Evolutionary conservation across 2,888 invertebrate genomes (phyloP).

Genomic region (Mycalesis mineus): DNA sequence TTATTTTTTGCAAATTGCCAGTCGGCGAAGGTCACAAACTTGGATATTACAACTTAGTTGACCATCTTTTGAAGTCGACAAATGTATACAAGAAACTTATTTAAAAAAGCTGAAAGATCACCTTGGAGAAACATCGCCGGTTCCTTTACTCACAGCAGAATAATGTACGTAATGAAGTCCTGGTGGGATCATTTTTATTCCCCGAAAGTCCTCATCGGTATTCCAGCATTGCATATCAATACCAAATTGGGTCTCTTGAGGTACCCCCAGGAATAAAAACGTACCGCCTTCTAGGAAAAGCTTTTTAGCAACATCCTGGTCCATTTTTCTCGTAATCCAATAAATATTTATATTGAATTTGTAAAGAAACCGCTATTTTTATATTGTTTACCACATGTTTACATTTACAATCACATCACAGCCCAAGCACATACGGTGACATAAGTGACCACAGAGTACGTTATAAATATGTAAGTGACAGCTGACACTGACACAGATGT

Average conservation of each 20-base stretch:
- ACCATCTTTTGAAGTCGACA: no score
- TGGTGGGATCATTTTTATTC: slow-evolving; percentile 99
- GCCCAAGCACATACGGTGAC: no score
- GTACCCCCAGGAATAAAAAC: slow-evolving; percentile 90
- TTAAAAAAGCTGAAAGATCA: slow-evolving; percentile 33
- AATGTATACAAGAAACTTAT: no score
- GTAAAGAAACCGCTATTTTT: no score
- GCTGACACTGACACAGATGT: no score
- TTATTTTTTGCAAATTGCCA: no score
- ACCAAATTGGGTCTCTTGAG: slow-evolving; percentile 96
- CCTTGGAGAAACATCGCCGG: slow-evolving; percentile 83
- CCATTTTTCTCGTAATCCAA: slow-evolving; percentile 68
- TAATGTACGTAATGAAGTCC: slow-evolving; percentile 96
- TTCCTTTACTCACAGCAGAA: slow-evolving; percentile 80
- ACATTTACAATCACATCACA: no score
- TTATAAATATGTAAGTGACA: no score
- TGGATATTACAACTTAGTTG: no score
- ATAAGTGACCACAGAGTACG: no score
- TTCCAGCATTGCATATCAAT: slow-evolving; percentile 91
- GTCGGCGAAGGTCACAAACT: no score
- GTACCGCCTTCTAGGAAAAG: slow-evolving; percentile 89
- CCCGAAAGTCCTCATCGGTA: slow-evolving; percentile 93
- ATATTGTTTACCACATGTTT: no score
- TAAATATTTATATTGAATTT: neutral
- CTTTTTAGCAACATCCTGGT: slow-evolving; percentile 85